Evolutionary conservation across 2,888 invertebrate genomes (phyloP).

Genomic region (Caenorhabditis becei): DNA sequence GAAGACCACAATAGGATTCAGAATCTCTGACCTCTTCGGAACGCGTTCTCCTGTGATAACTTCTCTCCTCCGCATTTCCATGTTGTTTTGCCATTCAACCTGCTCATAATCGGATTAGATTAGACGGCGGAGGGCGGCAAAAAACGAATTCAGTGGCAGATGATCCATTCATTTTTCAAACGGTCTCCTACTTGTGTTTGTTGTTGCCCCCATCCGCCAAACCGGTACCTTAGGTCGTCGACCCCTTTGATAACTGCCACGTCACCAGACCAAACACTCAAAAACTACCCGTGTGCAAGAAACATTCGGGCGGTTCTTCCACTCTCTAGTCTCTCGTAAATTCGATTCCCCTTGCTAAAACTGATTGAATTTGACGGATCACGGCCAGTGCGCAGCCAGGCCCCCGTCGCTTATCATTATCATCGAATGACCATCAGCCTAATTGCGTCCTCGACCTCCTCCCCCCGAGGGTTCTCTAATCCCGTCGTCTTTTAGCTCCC

Average conservation of each 20-base stretch:
- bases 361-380: constrained; percentile 27
- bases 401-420: constrained; percentile 17
- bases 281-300: constrained; percentile 4
- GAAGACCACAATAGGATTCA: no score
- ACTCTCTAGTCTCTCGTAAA: not conserved
- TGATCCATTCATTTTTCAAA: no score
- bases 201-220: not conserved
- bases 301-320: not conserved
- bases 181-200: not conserved
- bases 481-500: not conserved
- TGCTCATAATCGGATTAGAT: constrained; percentile 54
- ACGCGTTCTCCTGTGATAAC: no score
- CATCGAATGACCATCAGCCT: constrained; percentile 3
- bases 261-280: constrained; percentile 18
- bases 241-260: constrained; percentile 4
- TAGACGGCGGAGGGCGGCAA: constrained; percentile 8
- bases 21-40: no score
- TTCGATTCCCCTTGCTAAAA: constrained; percentile 33
- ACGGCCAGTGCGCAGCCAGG: not conserved
- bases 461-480: not conserved
- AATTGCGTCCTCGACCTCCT: not conserved
- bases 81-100: constrained; percentile 51
- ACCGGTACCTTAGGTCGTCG: constrained; percentile 6
- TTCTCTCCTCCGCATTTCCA: constrained; percentile 4
- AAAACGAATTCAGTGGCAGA: no score